Conservation (phyloP, 2,888 invertebrate species). For the Caenorhabditis panamensis region DNA sequence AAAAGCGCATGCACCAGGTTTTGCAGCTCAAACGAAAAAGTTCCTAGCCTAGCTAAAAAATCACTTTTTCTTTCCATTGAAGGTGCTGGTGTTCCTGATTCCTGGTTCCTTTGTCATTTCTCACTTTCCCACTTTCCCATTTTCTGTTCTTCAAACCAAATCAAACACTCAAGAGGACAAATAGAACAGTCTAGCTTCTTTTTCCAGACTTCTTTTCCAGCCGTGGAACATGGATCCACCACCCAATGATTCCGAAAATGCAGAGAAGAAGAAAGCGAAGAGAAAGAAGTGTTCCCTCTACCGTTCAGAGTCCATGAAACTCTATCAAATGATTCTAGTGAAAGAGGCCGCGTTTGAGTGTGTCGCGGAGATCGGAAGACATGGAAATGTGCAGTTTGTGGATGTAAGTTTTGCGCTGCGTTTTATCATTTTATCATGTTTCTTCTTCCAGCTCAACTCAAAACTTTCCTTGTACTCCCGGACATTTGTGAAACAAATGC, state of each 20-base stretch:
- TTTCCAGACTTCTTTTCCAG: neutral
- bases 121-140: too few relatives aligned
- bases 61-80: too few relatives aligned
- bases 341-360: conserved; percentile 76
- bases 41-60: too few relatives aligned
- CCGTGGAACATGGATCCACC: neutral
- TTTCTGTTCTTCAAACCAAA: too few relatives aligned
- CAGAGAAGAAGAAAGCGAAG: neutral
- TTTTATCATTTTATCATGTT: conserved; percentile 1
- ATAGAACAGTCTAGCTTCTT: too few relatives aligned
- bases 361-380: conserved; percentile 73
- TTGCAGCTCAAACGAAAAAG: too few relatives aligned
- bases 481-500: conserved; percentile 97
- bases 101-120: too few relatives aligned
- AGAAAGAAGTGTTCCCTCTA: conserved; percentile 22
- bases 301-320: conserved; percentile 72
- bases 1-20: too few relatives aligned
- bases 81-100: too few relatives aligned
- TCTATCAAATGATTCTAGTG: conserved; percentile 74
- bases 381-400: conserved; percentile 74
- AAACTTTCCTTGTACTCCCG: conserved; percentile 97
- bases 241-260: neutral
- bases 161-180: too few relatives aligned
- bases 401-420: conserved; percentile 67
- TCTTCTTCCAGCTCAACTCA: conserved; percentile 88